Evolutionary conservation across 2,888 invertebrate genomes (phyloP), one percentile per base, ranked within the genome.

Genomic region (Temnothorax ravouxi): DNA sequence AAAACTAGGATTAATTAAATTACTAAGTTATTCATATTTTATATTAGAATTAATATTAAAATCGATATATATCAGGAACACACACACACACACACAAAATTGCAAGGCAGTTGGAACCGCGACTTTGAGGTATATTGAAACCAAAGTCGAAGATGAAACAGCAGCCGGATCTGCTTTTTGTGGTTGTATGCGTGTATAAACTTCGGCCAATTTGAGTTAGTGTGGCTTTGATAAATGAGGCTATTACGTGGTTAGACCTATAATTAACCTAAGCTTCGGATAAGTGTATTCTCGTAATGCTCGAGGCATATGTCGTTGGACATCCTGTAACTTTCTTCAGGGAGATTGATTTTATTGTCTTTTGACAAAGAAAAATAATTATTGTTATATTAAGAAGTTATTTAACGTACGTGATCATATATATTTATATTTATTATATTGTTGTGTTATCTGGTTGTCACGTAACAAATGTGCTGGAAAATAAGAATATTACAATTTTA

Each of bases 211-310:
- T 83, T 71, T 82, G 38, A 61, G 69, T 82, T 84, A 82, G 87
- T 76, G 84, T 67, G 86, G 76, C 79, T 84, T 79, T 86, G 86
- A 87, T 87, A 84, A 87, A 87, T 84, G 86, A 76, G 83, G 44
- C 84, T 62, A 80, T 87, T 87, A 87, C 50, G 76, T 76, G 64
- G 56, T 50, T 62, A 50, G 54, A 59, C 74, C 86, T 83, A 64
- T 87, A 86, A 87, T 87, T 87, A 87, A 86, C 72, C 66, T 64
- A 72, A 34, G 76, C 50, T 59, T 71, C 3, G 52, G 44, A 86
- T 81, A 81, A 87, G 84, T 83, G 84, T 56, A 81, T 74, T 77
- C 72, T 82, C 62, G 21, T 82, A 64, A 84, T 64, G 76, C 21
- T 76, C 41, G 18, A 25, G 80, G 47, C 86, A 86, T 85, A 86